These are phyloP conservation scores for Muraenolepis orangiensis DNA, from an alignment of 2,797 vertebrate species.

Conservation along the genomic window DNA sequence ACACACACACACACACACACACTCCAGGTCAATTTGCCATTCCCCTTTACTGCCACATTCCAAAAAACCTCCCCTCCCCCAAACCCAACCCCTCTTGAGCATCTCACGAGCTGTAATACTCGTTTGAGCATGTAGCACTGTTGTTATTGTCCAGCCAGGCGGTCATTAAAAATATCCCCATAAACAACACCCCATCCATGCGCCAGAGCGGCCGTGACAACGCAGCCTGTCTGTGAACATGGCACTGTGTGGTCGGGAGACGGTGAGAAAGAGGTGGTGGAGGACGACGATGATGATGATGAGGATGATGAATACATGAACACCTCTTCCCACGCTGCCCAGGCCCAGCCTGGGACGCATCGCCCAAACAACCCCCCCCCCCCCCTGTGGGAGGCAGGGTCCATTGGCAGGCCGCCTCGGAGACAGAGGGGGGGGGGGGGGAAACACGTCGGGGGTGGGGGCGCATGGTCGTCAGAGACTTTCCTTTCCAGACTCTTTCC, in stretches of 20 bases:
- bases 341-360: background rate
- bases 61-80: background rate
- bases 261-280: background rate
- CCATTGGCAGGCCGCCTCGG: background rate
- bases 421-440: conserved; percentile 10
- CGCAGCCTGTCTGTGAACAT: conserved; percentile 43
- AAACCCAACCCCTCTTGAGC: background rate
- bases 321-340: conserved; percentile 54
- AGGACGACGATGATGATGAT: background rate
- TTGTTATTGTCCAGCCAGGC: conserved; percentile 48
- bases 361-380: conserved; percentile 8
- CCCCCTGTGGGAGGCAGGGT: conserved; percentile 3
- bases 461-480: too few relatives aligned
- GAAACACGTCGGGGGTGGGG: conserved; percentile 15
- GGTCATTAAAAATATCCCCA: conserved; percentile 46
- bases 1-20: conserved; percentile 2
- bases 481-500: too few relatives aligned
- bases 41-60: background rate
- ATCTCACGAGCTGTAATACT: conserved; percentile 16
- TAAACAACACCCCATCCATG: conserved; percentile 59
- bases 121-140: too few relatives aligned
- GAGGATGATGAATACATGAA: conserved; percentile 50
- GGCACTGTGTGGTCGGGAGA: conserved; percentile 54
- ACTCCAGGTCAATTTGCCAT: background rate
- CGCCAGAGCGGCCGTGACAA: conserved; percentile 55